These are phyloP conservation scores for Hypotaenidia okinawae DNA, from an alignment of 2,797 vertebrate genomes.

Conservation along the genomic window DNA sequence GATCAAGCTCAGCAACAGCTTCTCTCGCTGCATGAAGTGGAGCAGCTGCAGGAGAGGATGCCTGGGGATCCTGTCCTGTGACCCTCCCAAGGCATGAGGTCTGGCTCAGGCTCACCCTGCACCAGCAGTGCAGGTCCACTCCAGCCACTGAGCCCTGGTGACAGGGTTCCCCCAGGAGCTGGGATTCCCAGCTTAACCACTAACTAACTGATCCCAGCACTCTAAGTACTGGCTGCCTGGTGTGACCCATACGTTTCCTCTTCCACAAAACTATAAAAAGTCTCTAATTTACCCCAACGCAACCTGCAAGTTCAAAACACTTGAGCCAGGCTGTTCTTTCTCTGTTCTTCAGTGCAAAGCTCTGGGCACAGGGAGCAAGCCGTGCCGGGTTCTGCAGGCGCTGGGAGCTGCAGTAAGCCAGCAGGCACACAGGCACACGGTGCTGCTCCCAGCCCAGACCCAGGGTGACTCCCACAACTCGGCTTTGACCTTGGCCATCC, in stretches of 20 bases:
- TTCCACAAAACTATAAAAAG: neutral
- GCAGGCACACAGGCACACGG: accelerated
- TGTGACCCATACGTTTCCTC: neutral
- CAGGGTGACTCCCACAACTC: accelerated
- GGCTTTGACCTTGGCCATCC: neutral
- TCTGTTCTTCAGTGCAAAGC: neutral
- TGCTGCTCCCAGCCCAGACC: neutral
- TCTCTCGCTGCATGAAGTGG: neutral
- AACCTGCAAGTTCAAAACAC: neutral
- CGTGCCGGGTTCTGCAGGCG: accelerated
- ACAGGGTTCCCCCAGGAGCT: neutral
- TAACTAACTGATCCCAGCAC: neutral
- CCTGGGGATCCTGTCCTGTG: too few species aligned
- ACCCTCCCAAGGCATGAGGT: accelerated
- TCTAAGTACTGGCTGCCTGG: neutral
- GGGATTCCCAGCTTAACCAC: neutral
- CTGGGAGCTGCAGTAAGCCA: neutral
- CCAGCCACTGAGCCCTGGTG: accelerated
- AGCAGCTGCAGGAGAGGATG: neutral
- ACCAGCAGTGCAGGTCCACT: neutral
- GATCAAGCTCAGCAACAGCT: neutral
- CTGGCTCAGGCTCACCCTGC: accelerated
- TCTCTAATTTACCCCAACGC: accelerated
- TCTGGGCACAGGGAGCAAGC: neutral
- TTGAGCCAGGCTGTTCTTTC: neutral